phyloP scores from a whole-genome alignment of 2,797 vertebrate species.

The Chrysolophus pictus region DNA sequence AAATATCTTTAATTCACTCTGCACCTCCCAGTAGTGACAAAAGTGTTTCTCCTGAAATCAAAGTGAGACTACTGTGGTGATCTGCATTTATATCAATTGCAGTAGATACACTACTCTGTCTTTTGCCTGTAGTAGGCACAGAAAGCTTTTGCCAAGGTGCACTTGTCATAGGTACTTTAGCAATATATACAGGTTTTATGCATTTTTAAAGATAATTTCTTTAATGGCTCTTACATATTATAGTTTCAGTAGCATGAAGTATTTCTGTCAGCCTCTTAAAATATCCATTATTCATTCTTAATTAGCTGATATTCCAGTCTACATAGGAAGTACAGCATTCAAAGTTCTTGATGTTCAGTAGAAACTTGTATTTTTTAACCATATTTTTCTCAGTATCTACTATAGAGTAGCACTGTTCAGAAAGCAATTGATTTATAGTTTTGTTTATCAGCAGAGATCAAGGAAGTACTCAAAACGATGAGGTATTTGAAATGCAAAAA shows the following conservation, averaged over 20 bases:
- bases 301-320: slow-evolving; percentile 13
- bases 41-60: background rate
- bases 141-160: background rate
- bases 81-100: background rate
- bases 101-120: background rate
- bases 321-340: background rate
- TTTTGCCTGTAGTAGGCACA: background rate
- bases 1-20: background rate
- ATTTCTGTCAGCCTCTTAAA: slow-evolving; percentile 14
- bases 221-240: slow-evolving; percentile 21
- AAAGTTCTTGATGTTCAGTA: slow-evolving; percentile 1
- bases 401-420: background rate
- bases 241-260: slow-evolving; percentile 5
- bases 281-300: slow-evolving; percentile 36
- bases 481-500: background rate
- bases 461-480: background rate
- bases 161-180: background rate
- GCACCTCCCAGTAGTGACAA: background rate
- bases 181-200: background rate
- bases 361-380: background rate
- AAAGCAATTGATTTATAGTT: background rate
- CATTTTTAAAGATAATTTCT: slow-evolving; percentile 14
- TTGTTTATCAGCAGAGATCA: background rate
- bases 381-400: slow-evolving; percentile 8
- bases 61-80: background rate